A percentile compares a stretch with the other conserved stretches of the same genome.
Evolutionary conservation across 2,797 vertebrate species (phyloP).

Genomic region (Avahi laniger): DNA sequence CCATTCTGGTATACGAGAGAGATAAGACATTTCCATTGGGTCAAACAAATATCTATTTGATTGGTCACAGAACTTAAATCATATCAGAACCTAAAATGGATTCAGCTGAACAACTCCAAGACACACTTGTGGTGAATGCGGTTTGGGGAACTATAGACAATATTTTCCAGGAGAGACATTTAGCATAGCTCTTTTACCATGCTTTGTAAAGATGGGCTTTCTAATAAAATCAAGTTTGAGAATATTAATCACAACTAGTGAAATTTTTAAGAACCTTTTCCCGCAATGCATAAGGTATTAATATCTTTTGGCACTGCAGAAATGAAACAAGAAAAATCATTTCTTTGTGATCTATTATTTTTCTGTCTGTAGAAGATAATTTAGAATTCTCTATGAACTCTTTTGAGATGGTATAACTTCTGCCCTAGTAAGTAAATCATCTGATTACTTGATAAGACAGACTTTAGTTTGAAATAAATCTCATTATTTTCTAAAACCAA

Average conservation of each 20-base stretch:
- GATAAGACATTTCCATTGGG: constrained; percentile 67
- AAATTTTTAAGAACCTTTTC: constrained; percentile 42
- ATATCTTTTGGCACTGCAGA: constrained; percentile 46
- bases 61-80: constrained; percentile 67
- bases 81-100: constrained; percentile 59
- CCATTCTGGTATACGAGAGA: constrained; percentile 58
- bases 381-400: constrained; percentile 54
- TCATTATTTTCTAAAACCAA: not conserved
- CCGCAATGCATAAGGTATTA: constrained; percentile 31
- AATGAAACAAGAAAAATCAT: constrained; percentile 62
- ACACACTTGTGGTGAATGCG: not conserved
- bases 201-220: constrained; percentile 8
- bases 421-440: not conserved
- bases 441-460: not conserved
- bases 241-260: constrained; percentile 50
- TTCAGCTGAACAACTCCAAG: not conserved
- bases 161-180: not conserved
- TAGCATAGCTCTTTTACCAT: not conserved
- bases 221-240: constrained; percentile 54
- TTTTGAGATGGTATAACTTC: not conserved
- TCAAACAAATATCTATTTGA: constrained; percentile 43
- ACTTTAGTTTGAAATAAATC: constrained; percentile 5
- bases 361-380: constrained; percentile 52
- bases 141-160: not conserved
- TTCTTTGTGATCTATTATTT: constrained; percentile 45